Base-by-base conservation (phyloP, 2,888 invertebrate species). In the Linnaemya vulpina region DNA sequence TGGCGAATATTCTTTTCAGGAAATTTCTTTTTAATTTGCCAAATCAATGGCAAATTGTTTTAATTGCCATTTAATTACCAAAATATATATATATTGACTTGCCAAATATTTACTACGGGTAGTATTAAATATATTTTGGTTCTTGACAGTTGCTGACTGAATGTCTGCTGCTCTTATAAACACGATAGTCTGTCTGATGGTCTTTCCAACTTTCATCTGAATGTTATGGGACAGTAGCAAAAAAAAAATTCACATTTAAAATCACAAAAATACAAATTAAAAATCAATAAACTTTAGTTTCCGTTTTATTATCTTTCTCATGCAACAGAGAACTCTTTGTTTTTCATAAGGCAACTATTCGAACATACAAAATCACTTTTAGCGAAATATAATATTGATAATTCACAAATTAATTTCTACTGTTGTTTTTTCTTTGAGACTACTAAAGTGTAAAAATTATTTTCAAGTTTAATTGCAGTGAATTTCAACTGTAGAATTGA, bases 201-300 rank as follows among this genome's bases (percentile, higher is more conserved):
- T 20, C 70, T 43, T 30, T 62, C n/a, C 35, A 55, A 35, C 38
- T 30, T 67, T 46, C 46, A 74, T 43, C 65, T 63, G 38, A 65
- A 65, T 60, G 49, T 35, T 46, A 71, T 62, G 20, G 13, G 15
- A 65, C 58, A 58, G 30, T 5, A 63, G 58, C 13, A 43, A 62
- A 43, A 1, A 43, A 43, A 4, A 30, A 8, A 7, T 10, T 20
- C 25, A n/a, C 51, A 62, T 60, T 51, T 38, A 20, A 68, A 78
- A 83, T 78, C 68, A 65, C 30, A 60, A 68, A 78, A 79, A 40
- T 35, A 78, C 43, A 53, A 78, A 79, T 75, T 75, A 83, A 83
- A 79, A 83, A 83, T 83, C 83, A 79, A 83, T 79, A 83, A 83
- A 74, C 49, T 74, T 73, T 60, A 49, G 25, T 25, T 22, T 55